A percentile compares a stretch with the other conserved stretches of the same genome.
Evolutionary conservation across 30 jellyfish, hydroid and myxozoan species (phyloP).

Genomic region (Turritopsis rubra): DNA sequence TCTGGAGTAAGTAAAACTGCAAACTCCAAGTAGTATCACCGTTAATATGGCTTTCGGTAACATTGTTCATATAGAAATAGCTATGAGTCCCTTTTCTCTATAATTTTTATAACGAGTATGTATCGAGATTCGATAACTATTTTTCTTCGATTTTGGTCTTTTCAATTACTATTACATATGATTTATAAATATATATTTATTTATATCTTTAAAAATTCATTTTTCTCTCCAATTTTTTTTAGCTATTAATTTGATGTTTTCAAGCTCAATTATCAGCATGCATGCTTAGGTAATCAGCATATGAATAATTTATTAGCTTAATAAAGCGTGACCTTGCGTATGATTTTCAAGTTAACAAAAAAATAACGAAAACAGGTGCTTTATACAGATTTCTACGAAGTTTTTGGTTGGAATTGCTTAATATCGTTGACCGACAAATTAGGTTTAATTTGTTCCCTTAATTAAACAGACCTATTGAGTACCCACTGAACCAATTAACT

Average conservation of each 20-base stretch:
- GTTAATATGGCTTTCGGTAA: neutral
- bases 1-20: constrained; percentile 11
- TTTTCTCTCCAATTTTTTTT: neutral
- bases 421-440: neutral
- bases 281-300: constrained; percentile 29
- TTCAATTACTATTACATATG: neutral
- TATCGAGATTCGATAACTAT: neutral
- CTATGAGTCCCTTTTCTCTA: neutral
- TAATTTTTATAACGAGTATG: neutral
- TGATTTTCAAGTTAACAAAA: neutral
- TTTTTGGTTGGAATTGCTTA: neutral
- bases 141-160: neutral
- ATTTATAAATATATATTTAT: no score
- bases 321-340: constrained; percentile 22
- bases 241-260: constrained; percentile 6
- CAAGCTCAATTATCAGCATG: constrained; percentile 28
- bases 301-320: constrained; percentile 28
- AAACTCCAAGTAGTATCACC: neutral
- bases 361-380: neutral
- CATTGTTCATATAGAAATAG: constrained; percentile 11
- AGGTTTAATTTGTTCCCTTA: neutral
- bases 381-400: neutral
- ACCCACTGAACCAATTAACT: neutral
- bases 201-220: neutral
- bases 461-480: neutral